These are phyloP conservation scores for Drosophila austrosaltans DNA, from an alignment of 2,888 invertebrate genomes.

Conservation along the genomic window DNA sequence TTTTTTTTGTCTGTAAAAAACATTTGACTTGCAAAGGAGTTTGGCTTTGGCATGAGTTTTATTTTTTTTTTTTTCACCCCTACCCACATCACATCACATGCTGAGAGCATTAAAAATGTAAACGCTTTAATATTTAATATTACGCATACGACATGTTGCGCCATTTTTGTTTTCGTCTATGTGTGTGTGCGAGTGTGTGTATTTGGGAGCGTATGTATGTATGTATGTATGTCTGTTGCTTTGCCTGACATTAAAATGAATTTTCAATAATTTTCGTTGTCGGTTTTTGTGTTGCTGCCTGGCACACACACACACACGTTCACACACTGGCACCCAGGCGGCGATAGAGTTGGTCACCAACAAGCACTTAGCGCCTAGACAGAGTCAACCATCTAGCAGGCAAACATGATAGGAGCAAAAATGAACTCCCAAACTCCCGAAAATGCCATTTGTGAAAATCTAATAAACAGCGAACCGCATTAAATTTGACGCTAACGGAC, in stretches of 20 bases:
- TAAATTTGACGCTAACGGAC: slow-evolving; percentile 55
- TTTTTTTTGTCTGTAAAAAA: slow-evolving; percentile 12
- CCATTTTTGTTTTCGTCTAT: slow-evolving; percentile 36
- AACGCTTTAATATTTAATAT: slow-evolving; percentile 70
- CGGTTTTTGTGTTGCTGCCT: slow-evolving; percentile 19
- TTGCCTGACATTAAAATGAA: slow-evolving; percentile 72
- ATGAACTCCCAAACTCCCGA: slow-evolving; percentile 30
- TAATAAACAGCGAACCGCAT: slow-evolving; percentile 74
- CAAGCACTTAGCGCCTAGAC: slow-evolving; percentile 64
- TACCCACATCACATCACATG: slow-evolving; percentile 4
- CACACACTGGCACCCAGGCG: slow-evolving; percentile 11
- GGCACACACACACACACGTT: background rate
- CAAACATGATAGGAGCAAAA: slow-evolving; percentile 7
- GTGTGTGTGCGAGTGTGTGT: slow-evolving; percentile 9
- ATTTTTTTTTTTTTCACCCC: background rate
- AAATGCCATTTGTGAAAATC: slow-evolving; percentile 70
- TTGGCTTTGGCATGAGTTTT: slow-evolving; percentile 19
- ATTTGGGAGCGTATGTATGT: slow-evolving; percentile 6
- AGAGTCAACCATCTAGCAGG: slow-evolving; percentile 23
- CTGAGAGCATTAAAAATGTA: slow-evolving; percentile 63
- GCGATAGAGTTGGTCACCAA: slow-evolving; percentile 44
- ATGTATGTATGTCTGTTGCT: slow-evolving; percentile 17
- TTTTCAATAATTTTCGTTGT: slow-evolving; percentile 70
- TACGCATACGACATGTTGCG: slow-evolving; percentile 73
- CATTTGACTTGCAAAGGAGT: slow-evolving; percentile 17